phyloP scores from a whole-genome alignment of 2,888 invertebrate species.

The Drosophila paucipuncta region DNA sequence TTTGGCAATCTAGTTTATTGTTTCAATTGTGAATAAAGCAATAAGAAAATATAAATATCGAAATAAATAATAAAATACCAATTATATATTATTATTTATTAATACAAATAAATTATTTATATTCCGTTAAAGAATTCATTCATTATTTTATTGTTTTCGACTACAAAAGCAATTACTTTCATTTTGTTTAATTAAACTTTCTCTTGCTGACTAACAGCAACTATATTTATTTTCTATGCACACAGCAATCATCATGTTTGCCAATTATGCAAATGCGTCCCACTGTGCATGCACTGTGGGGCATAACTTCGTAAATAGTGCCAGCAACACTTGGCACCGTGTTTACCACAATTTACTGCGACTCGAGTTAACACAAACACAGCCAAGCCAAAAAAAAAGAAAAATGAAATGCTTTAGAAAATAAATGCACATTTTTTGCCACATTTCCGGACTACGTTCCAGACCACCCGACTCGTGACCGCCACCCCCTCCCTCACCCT shows the following conservation, averaged over 20 bases:
- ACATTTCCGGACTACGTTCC: conserved; percentile 63
- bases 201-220: neutral
- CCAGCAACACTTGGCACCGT: conserved; percentile 78
- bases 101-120: neutral
- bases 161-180: neutral
- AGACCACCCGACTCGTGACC: conserved; percentile 1
- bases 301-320: conserved; percentile 72
- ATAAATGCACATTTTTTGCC: conserved; percentile 79
- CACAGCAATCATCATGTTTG: conserved; percentile 60
- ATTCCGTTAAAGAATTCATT: neutral
- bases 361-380: conserved; percentile 71
- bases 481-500: too few species aligned
- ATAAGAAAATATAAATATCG: neutral
- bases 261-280: conserved; percentile 76
- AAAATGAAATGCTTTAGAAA: conserved; percentile 49
- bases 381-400: conserved; percentile 14
- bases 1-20: neutral
- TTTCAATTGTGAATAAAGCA: neutral
- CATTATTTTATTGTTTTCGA: neutral
- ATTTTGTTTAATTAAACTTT: neutral
- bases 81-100: neutral
- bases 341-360: conserved; percentile 80
- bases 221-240: conserved; percentile 1
- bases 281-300: conserved; percentile 78
- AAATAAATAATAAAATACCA: neutral